Evolutionary conservation across 2,797 vertebrate species (phyloP).

Genomic region (Clarias platycephalus): DNA sequence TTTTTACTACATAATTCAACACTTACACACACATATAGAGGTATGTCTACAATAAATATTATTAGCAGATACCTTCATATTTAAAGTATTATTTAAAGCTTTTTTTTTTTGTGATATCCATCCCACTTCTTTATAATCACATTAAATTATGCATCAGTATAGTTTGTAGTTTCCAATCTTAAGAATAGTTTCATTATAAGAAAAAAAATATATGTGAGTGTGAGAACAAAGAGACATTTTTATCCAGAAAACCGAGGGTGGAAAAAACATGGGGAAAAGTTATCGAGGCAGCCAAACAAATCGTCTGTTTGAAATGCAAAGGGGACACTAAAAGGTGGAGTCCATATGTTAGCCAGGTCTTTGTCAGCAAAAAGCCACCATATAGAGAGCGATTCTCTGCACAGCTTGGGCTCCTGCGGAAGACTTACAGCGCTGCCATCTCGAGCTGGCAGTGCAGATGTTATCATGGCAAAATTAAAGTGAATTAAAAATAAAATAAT

Average conservation of each 20-base stretch:
- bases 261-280: background rate
- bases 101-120: background rate
- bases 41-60: background rate
- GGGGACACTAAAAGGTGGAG: conserved; percentile 64
- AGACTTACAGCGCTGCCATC: conserved; percentile 77
- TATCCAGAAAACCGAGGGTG: conserved; percentile 23
- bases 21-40: background rate
- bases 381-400: conserved; percentile 69
- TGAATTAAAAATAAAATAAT: conserved; percentile 80
- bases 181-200: background rate
- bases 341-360: conserved; percentile 70
- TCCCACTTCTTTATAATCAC: no score
- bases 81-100: background rate
- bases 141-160: background rate
- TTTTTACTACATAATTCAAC: background rate
- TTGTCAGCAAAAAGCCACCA: conserved; percentile 75
- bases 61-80: background rate
- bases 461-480: conserved; percentile 81
- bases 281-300: conserved; percentile 63
- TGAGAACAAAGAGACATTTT: conserved; percentile 8
- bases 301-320: conserved; percentile 76
- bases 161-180: background rate
- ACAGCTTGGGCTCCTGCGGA: conserved; percentile 39
- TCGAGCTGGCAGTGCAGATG: conserved; percentile 71
- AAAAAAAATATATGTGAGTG: background rate